Evolutionary conservation across 2,797 vertebrate species (phyloP).

Genomic region (Helicolenus hilgendorfi): DNA sequence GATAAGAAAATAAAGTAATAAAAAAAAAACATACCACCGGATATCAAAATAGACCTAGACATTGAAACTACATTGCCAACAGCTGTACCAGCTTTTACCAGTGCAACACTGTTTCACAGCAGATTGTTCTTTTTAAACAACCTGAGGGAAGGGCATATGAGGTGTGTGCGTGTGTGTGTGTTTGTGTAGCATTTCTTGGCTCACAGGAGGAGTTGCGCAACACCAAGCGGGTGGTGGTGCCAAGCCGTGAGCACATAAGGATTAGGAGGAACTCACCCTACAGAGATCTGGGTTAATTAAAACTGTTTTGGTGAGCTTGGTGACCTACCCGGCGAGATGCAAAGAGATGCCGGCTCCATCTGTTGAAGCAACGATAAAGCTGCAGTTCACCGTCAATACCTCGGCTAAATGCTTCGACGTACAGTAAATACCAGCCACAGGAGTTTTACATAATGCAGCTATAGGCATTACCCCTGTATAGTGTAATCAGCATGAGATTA

Average conservation of each 20-base stretch:
- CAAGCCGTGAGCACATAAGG: slow-evolving; percentile 58
- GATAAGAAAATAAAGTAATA: neutral
- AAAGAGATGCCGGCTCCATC: slow-evolving; percentile 67
- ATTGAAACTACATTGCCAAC: slow-evolving; percentile 6
- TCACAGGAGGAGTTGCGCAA: slow-evolving; percentile 67
- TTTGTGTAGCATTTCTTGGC: slow-evolving; percentile 12
- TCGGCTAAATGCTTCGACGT: slow-evolving; percentile 6
- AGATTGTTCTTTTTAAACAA: slow-evolving; percentile 47
- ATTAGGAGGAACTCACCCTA: slow-evolving; percentile 80
- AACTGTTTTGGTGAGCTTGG: slow-evolving; percentile 71
- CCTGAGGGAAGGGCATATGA: slow-evolving; percentile 35
- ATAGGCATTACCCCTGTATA: neutral
- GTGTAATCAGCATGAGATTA: neutral
- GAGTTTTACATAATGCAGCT: neutral
- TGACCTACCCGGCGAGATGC: slow-evolving; percentile 58
- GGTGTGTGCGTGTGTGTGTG: slow-evolving; percentile 12
- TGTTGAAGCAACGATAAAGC: slow-evolving; percentile 69
- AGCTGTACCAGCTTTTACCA: slow-evolving; percentile 34
- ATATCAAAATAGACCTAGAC: slow-evolving; percentile 16
- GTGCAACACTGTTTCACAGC: slow-evolving; percentile 19
- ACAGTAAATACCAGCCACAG: slow-evolving; percentile 21
- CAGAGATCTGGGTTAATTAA: slow-evolving; percentile 87
- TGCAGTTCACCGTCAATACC: slow-evolving; percentile 18
- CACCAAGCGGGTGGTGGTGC: slow-evolving; percentile 48
- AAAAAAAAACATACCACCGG: neutral